Evolutionary conservation across 1,140 invertebrate genomes (phyloP).

Genomic region (Agrilus planipennis): DNA sequence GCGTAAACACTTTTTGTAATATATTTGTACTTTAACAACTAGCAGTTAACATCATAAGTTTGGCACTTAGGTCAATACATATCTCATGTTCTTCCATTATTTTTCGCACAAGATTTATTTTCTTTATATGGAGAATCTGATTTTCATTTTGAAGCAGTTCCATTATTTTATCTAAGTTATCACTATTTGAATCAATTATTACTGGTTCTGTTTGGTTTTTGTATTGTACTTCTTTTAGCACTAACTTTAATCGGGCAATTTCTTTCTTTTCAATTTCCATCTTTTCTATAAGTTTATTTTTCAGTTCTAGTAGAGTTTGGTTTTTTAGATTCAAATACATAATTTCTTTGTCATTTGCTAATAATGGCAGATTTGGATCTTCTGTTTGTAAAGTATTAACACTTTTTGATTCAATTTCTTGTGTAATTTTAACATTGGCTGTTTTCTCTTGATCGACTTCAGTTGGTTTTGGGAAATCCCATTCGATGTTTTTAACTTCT

Average conservation of each 20-base stretch:
- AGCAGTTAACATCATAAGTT: too few relatives aligned
- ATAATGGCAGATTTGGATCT: background rate
- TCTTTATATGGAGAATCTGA: slow-evolving; percentile 33
- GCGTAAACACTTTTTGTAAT: too few relatives aligned
- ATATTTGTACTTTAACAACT: too few relatives aligned
- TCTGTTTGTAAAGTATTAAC: background rate
- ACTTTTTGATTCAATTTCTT: slow-evolving; percentile 5
- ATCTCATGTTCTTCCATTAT: slow-evolving; percentile 32
- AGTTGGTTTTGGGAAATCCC: background rate
- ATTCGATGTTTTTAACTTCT: slow-evolving; percentile 5
- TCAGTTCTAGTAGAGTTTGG: background rate
- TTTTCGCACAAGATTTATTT: slow-evolving; percentile 30
- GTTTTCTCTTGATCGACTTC: slow-evolving; percentile 8
- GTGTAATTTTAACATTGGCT: slow-evolving; percentile 6
- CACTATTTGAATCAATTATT: slow-evolving; percentile 13
- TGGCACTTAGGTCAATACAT: slow-evolving; percentile 26
- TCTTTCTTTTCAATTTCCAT: slow-evolving; percentile 25
- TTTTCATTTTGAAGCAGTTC: slow-evolving; percentile 27
- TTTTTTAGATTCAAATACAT: background rate
- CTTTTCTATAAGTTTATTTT: slow-evolving; percentile 9
- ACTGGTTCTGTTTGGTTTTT: background rate
- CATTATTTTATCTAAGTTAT: slow-evolving; percentile 27
- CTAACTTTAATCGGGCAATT: slow-evolving; percentile 17
- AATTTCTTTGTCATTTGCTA: background rate
- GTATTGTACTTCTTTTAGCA: slow-evolving; percentile 3